A percentile compares a stretch with the other conserved stretches of the same genome.
These are phyloP conservation scores for Gymnocypris eckloni DNA, from an alignment of 2,797 vertebrate species.

Conservation along the genomic window DNA sequence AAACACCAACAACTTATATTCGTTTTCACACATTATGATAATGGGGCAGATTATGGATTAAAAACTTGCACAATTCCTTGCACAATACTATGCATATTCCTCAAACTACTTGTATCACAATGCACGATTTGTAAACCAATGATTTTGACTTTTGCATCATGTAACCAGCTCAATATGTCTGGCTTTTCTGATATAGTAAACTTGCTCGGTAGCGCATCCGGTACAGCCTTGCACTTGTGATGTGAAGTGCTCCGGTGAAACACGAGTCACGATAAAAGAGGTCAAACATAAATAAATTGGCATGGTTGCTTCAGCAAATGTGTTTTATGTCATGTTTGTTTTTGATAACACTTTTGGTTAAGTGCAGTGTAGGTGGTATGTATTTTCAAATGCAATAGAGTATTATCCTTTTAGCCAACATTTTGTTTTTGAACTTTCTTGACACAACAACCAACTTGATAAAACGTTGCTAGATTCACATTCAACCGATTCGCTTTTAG, in stretches of 20 bases:
- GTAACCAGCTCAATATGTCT: too few species aligned
- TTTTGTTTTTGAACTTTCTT: too few species aligned
- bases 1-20: neutral
- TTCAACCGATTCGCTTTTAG: neutral
- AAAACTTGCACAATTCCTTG: neutral
- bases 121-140: neutral
- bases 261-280: neutral
- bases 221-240: neutral
- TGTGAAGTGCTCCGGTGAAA: neutral
- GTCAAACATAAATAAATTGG: neutral
- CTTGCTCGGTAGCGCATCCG: neutral
- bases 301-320: too few species aligned
- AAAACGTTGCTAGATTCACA: neutral
- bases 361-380: neutral
- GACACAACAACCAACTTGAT: neutral
- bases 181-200: neutral
- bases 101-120: neutral
- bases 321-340: neutral
- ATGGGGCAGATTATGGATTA: neutral
- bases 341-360: neutral
- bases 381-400: neutral
- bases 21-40: neutral
- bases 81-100: neutral
- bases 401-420: too few species aligned
- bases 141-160: neutral